Conservation (phyloP, 2,888 invertebrate species). For the Troides aeacus region DNA sequence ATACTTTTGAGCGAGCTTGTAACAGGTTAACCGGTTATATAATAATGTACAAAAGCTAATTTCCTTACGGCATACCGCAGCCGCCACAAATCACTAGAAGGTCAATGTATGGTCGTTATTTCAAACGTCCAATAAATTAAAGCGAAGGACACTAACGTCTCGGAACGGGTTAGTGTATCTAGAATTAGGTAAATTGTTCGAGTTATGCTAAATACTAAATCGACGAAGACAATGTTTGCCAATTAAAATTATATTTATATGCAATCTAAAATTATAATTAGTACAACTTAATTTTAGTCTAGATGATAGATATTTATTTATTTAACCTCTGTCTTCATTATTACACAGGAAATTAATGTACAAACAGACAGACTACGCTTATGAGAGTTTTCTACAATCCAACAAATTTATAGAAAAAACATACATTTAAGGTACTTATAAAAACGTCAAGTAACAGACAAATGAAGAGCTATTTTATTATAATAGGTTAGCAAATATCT, state of each 20-base stretch:
- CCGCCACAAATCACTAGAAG: conserved; percentile 16
- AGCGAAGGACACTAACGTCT: conserved; percentile 8
- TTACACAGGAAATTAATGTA: too few relatives aligned
- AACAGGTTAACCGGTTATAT: conserved; percentile 19
- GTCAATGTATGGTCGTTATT: conserved; percentile 19
- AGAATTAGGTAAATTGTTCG: not conserved
- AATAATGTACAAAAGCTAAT: conserved; percentile 10
- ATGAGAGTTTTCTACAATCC: not conserved
- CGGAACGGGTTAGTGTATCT: not conserved
- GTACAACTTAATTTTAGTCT: not conserved
- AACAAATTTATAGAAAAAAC: too few relatives aligned
- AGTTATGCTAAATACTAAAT: not conserved
- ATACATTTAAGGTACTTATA: too few relatives aligned
- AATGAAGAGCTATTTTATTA: too few relatives aligned
- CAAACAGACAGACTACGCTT: not conserved
- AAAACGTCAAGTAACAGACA: too few relatives aligned
- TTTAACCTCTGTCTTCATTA: not conserved
- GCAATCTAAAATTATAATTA: not conserved
- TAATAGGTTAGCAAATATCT: too few relatives aligned
- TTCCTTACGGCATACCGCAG: conserved; percentile 6
- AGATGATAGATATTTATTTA: not conserved
- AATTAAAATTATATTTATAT: not conserved
- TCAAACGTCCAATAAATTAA: conserved; percentile 4
- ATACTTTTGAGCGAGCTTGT: not conserved
- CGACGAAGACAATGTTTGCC: not conserved